Percentiles rank a stretch among this genome's conserved stretches.
These are phyloP conservation scores for Phrynocephalus forsythii DNA, from an alignment of 2,797 vertebrate genomes.

Conservation along the genomic window DNA sequence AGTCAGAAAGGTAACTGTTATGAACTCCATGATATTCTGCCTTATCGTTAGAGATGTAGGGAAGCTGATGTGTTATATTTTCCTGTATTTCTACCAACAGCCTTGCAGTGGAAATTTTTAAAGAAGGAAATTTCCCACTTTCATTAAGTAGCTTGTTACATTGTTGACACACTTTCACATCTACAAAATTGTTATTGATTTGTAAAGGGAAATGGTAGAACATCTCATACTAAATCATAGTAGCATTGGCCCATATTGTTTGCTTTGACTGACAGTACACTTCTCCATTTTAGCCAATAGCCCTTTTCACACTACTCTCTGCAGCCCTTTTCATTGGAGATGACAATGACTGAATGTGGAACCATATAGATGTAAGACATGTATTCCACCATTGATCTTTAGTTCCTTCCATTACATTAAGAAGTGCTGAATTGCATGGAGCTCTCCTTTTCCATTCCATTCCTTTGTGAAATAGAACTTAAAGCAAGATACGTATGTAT, in stretches of 20 bases:
- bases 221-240: background rate
- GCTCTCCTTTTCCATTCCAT: no score
- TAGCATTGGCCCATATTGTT: background rate
- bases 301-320: background rate
- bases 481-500: no score
- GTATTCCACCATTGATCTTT: no score
- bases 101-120: background rate
- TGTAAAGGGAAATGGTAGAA: background rate
- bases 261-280: background rate
- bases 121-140: background rate
- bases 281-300: background rate
- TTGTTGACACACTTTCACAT: background rate
- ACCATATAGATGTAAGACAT: background rate
- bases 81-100: conserved; percentile 50
- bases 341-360: background rate
- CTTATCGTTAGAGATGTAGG: conserved; percentile 14
- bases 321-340: background rate
- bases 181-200: background rate
- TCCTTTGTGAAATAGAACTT: no score
- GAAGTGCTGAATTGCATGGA: no score
- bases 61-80: conserved; percentile 39
- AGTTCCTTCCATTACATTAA: no score
- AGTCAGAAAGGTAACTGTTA: no score
- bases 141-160: background rate
- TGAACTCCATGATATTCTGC: background rate